phyloP scores from a whole-genome alignment of 1,140 invertebrate genomes.

The Manduca sexta region DNA sequence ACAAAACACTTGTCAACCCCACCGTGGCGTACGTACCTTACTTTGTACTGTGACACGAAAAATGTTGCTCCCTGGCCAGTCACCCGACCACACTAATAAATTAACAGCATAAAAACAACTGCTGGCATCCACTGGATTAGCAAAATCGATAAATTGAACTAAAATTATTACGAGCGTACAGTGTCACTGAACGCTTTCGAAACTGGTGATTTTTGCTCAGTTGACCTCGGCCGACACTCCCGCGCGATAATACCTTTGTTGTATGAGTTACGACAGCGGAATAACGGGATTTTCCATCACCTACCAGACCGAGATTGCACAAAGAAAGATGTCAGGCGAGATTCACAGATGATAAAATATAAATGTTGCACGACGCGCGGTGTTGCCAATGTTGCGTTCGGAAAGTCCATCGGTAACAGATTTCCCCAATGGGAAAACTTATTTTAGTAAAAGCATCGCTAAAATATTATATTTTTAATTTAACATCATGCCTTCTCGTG shows the following conservation, averaged over 20 bases:
- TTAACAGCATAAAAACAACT: conserved; percentile 62
- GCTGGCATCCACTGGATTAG: conserved; percentile 19
- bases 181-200: conserved; percentile 39
- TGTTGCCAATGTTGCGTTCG: conserved; percentile 7
- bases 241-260: conserved; percentile 58
- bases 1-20: conserved; percentile 5
- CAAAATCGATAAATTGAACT: conserved; percentile 60
- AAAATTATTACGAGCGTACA: conserved; percentile 29
- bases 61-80: conserved; percentile 43
- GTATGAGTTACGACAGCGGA: conserved; percentile 59
- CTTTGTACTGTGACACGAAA: conserved; percentile 53
- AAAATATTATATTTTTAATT: no score
- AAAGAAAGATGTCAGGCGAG: conserved; percentile 59
- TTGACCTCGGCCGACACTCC: conserved; percentile 34
- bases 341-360: conserved; percentile 32
- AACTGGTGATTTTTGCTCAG: conserved; percentile 32
- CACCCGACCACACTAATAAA: conserved; percentile 52
- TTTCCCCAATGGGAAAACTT: neutral
- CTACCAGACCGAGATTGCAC: conserved; percentile 57
- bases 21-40: conserved; percentile 44
- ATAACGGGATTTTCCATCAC: conserved; percentile 63
- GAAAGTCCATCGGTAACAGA: neutral
- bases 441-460: no score
- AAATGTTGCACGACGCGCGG: neutral
- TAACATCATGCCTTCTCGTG: no score